Percentiles rank a stretch among this genome's conserved stretches.
Conservation (phyloP, 30 jellyfish, hydroid and myxozoan genomes). For the Cassiopea xamachana region DNA sequence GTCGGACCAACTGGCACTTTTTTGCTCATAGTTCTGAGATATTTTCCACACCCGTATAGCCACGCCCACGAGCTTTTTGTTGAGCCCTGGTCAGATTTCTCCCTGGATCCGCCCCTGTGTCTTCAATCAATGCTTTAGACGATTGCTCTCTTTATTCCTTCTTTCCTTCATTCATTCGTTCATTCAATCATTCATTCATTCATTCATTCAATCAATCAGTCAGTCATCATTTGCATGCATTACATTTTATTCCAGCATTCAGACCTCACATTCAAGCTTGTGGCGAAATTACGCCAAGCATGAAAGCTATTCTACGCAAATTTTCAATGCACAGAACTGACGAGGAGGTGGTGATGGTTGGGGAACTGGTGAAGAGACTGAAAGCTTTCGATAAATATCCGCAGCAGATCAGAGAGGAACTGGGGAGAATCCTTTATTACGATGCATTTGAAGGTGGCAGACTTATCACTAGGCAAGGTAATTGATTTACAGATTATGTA, state of each 20-base stretch:
- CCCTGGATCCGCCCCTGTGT: no score
- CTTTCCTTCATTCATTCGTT: no score
- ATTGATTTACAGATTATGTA: not conserved
- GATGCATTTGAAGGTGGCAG: constrained; percentile 87
- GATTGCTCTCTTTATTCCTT: no score
- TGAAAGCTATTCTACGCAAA: constrained; percentile 50
- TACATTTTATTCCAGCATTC: constrained; percentile 53
- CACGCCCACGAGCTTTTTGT: no score
- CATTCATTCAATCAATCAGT: not conserved
- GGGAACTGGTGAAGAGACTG: constrained; percentile 60
- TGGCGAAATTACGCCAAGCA: constrained; percentile 59
- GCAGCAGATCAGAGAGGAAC: constrained; percentile 69
- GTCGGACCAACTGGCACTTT: no score
- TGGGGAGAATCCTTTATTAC: constrained; percentile 78
- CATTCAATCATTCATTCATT: no score
- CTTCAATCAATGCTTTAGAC: no score
- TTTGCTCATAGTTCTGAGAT: no score
- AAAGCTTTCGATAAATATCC: constrained; percentile 80
- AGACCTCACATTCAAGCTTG: constrained; percentile 82
- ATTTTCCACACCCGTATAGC: no score
- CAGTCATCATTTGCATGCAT: not conserved
- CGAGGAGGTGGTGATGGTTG: constrained; percentile 61
- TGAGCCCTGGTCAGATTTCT: no score
- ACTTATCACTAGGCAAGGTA: constrained; percentile 75
- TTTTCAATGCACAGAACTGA: constrained; percentile 62